Conservation (phyloP, 2,113 vertebrate genomes). For the Poeciliopsis turrubarensis region DNA sequence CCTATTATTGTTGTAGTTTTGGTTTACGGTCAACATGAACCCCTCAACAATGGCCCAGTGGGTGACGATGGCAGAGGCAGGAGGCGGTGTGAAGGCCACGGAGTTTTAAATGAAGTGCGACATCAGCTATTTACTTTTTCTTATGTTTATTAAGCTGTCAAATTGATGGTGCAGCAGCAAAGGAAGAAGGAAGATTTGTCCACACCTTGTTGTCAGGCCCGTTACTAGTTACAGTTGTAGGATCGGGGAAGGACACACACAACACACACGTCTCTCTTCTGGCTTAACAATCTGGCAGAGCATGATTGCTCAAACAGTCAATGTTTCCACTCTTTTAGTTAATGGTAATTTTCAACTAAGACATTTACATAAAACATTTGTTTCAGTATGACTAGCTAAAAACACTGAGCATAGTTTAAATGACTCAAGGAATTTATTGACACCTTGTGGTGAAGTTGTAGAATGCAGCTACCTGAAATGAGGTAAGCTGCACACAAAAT, state of each 20-base stretch:
- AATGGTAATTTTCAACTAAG: neutral
- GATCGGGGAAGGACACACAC: neutral
- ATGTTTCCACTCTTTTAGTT: too few relatives aligned
- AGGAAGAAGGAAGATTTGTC: constrained; percentile 54
- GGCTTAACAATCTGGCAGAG: neutral
- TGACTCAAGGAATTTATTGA: neutral
- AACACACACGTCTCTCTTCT: neutral
- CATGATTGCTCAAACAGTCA: neutral
- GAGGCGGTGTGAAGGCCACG: constrained; percentile 59
- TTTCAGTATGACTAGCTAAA: neutral
- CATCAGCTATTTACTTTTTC: constrained; percentile 59
- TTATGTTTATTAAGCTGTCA: constrained; percentile 64
- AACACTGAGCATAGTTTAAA: neutral
- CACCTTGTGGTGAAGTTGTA: neutral
- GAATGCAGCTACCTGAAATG: neutral
- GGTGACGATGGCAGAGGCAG: constrained; percentile 64
- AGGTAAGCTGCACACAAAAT: too few relatives aligned
- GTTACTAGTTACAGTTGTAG: neutral
- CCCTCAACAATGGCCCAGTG: constrained; percentile 63
- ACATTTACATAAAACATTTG: neutral
- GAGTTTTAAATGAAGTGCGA: constrained; percentile 71
- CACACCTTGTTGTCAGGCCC: constrained; percentile 69
- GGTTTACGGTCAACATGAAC: constrained; percentile 69
- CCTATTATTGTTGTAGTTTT: constrained; percentile 68
- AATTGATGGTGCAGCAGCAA: constrained; percentile 60